Evolutionary conservation across 1,140 invertebrate genomes (phyloP), one percentile per base, ranked within the genome.

Genomic region (Eupristina koningsbergeri): DNA sequence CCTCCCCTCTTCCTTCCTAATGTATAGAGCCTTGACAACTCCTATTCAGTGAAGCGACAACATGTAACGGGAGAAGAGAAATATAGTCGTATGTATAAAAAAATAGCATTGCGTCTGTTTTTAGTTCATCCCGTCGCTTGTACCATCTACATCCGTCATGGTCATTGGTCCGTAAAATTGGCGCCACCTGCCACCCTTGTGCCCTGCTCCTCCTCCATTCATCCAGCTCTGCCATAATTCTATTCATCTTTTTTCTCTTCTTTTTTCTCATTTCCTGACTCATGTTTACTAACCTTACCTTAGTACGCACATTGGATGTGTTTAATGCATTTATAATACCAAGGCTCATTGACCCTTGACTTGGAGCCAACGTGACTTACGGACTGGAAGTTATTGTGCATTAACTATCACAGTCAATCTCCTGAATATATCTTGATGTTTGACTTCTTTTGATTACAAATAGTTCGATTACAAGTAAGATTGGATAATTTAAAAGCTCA

Each of bases 161-260:
- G 88, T 87, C 91, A 91, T 88, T 89, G 91, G 91, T 88, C 91
- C 91, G 92, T 92, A 90, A 93, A 93, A 93, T 93, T 93, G 89
- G 89, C 89, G 91, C 92, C 92, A 93, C 92, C 92, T 93, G 92
- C 90, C 92, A 91, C 91, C 91, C 91, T 71, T 31, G 17, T 36
- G 36, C 89, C 86, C 50, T 81, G 81, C 41, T 26, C 74, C 47
- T 17, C 22, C 39, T 19, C 26, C n/a, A 17, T 7, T 47, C 13
- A 34, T 15, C 22, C 41, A 50, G 9, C 47, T 2, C n/a, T 29
- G 9, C 13, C 13, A 36, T 22, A 41, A 36, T 76, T 58, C 76
- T 34, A 71, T 64, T 58, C 71, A 74, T 29, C 61, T n/a, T 63
- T 9, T 63, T 67, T 15, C 7, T 67, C 19, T 67, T 19, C 36